Conservation (phyloP, 2,113 vertebrate genomes). For the Scomber scombrus region DNA sequence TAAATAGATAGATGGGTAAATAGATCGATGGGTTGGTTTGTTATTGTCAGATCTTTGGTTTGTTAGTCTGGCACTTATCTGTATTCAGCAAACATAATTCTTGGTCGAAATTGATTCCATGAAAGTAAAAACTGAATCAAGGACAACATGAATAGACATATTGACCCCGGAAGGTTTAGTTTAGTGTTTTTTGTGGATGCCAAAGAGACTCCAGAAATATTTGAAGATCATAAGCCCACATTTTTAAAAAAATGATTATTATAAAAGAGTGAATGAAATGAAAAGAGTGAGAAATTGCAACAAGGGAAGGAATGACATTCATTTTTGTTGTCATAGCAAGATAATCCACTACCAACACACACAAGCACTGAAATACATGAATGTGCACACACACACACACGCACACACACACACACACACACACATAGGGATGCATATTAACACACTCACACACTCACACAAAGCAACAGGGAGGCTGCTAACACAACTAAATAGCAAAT, state of each 20-base stretch:
- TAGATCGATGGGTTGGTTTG: conserved; percentile 14
- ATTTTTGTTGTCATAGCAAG: conserved; percentile 52
- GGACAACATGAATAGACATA: neutral
- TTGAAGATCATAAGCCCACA: neutral
- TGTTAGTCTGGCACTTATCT: conserved; percentile 13
- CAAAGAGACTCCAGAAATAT: neutral
- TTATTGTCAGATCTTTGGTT: neutral
- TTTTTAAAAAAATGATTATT: too few species aligned
- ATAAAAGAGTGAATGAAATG: conserved; percentile 13
- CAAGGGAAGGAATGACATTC: conserved; percentile 44
- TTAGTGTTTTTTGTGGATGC: conserved; percentile 8
- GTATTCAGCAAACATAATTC: conserved; percentile 4
- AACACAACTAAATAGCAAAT: conserved; percentile 71
- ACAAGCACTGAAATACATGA: conserved; percentile 32
- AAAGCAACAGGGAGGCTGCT: conserved; percentile 67
- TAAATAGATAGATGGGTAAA: neutral
- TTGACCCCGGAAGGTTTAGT: neutral
- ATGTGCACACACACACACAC: conserved; percentile 15
- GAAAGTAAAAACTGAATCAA: conserved; percentile 15
- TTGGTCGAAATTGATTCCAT: conserved; percentile 29
- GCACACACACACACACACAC: neutral
- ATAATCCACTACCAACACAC: conserved; percentile 41
- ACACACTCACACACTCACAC: conserved; percentile 45
- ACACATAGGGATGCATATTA: neutral
- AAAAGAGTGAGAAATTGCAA: conserved; percentile 40